phyloP scores from a whole-genome alignment of 1,140 invertebrate species.

The Bursaphelenchus mucronatus region DNA sequence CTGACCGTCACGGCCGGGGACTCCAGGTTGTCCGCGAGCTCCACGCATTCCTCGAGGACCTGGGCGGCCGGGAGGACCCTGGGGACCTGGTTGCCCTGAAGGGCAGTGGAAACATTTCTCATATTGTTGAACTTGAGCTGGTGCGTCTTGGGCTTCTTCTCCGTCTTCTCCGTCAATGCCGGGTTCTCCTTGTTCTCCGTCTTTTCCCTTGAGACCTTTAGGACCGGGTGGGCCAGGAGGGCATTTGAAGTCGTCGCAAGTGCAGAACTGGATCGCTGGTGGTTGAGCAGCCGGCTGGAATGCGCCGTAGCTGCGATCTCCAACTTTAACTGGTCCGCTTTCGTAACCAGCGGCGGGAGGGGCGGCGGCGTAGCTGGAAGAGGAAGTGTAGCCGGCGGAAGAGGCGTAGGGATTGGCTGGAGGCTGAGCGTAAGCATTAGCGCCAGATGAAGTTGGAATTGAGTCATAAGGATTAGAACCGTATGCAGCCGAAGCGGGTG shows the following conservation, averaged over 20 bases:
- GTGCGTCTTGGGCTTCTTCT: slow-evolving; percentile 37
- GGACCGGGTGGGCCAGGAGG: slow-evolving; percentile 13
- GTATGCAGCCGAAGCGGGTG: slow-evolving; percentile 13
- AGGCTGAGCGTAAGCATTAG: slow-evolving; percentile 4
- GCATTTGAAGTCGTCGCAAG: slow-evolving; percentile 12
- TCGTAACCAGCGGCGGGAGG: slow-evolving; percentile 16
- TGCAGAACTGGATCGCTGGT: neutral
- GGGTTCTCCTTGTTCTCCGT: slow-evolving; percentile 3
- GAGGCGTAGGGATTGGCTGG: slow-evolving; percentile 12
- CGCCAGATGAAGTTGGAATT: slow-evolving; percentile 4
- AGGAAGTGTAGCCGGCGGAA: neutral
- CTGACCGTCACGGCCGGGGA: slow-evolving; percentile 46
- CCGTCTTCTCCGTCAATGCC: slow-evolving; percentile 24
- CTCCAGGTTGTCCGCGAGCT: slow-evolving; percentile 45
- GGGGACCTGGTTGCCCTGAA: slow-evolving; percentile 39
- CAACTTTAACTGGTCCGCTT: neutral
- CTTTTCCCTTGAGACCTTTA: neutral
- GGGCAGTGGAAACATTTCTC: slow-evolving; percentile 52
- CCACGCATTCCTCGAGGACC: slow-evolving; percentile 51
- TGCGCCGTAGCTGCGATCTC: slow-evolving; percentile 2
- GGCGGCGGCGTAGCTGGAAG: slow-evolving; percentile 10
- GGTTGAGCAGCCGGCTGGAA: slow-evolving; percentile 12
- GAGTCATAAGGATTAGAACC: neutral
- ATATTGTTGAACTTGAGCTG: slow-evolving; percentile 31
- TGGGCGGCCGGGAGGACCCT: slow-evolving; percentile 17